Evolutionary conservation across 2,797 vertebrate genomes (phyloP).

Genomic region (Gouania willdenowi): DNA sequence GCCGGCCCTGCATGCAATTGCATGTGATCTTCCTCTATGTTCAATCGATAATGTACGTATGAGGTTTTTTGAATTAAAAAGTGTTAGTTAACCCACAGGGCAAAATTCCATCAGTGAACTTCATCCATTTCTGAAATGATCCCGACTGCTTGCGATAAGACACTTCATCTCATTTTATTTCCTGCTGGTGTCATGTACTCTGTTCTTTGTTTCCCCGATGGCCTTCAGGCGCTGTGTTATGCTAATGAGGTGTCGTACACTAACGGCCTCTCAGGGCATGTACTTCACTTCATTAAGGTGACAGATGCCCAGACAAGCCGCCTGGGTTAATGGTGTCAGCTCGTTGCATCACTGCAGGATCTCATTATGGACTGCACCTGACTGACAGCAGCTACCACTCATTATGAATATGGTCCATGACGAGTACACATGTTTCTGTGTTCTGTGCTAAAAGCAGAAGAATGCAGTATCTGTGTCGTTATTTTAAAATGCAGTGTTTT

Average conservation of each 20-base stretch:
- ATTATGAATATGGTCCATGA: too few relatives aligned
- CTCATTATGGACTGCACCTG: slow-evolving; percentile 16
- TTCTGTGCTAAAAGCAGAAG: too few relatives aligned
- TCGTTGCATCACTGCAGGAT: slow-evolving; percentile 6
- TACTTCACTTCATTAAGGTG: slow-evolving; percentile 37
- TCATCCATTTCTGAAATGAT: not conserved
- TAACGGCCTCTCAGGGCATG: not conserved
- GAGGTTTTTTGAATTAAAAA: too few relatives aligned
- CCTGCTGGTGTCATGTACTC: slow-evolving; percentile 13
- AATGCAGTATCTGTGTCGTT: too few relatives aligned
- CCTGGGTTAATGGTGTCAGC: slow-evolving; percentile 20
- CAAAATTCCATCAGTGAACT: not conserved
- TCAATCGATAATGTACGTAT: too few relatives aligned
- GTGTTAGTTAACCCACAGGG: too few relatives aligned
- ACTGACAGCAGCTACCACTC: not conserved
- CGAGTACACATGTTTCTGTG: too few relatives aligned
- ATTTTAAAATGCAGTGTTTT: too few relatives aligned
- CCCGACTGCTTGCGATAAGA: not conserved
- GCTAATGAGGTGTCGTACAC: slow-evolving; percentile 33
- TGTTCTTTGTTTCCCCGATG: slow-evolving; percentile 5
- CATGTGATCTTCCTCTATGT: too few relatives aligned
- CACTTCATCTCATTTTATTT: slow-evolving; percentile 6
- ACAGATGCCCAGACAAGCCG: slow-evolving; percentile 29
- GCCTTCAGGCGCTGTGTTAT: slow-evolving; percentile 14
- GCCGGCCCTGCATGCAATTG: too few relatives aligned